Conservation (phyloP, 2,888 invertebrate species). For the Agrotis clavis region DNA sequence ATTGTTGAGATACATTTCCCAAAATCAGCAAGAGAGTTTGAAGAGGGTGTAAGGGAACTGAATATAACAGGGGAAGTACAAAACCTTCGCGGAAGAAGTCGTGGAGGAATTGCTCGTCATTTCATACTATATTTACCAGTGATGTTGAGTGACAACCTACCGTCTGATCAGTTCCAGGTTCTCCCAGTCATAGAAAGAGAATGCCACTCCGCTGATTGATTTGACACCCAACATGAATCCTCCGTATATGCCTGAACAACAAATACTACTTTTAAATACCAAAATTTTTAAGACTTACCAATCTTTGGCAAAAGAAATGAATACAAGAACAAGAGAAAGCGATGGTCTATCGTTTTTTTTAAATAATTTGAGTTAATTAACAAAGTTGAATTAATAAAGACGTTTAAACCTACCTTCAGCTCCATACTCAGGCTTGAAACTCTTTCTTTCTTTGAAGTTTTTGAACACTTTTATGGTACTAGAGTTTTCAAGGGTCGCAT, state of each 20-base stretch:
- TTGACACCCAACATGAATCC: conserved; percentile 97
- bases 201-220: conserved; percentile 97
- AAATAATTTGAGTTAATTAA: too few species aligned
- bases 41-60: too few species aligned
- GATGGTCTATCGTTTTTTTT: too few species aligned
- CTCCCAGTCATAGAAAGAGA: conserved; percentile 99
- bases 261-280: not conserved
- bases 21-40: too few species aligned
- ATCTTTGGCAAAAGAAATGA: too few species aligned
- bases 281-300: too few species aligned
- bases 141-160: conserved; percentile 66
- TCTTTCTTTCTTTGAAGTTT: conserved; percentile 99
- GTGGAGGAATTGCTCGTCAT: too few species aligned
- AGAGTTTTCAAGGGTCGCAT: conserved; percentile 96
- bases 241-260: conserved; percentile 95
- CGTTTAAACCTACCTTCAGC: conserved; percentile 93
- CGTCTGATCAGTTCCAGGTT: conserved; percentile 96
- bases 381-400: too few species aligned
- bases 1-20: too few species aligned
- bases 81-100: too few species aligned
- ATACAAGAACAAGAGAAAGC: too few species aligned
- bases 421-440: conserved; percentile 98
- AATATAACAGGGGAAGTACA: too few species aligned
- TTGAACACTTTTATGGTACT: conserved; percentile 98
- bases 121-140: not conserved